These are phyloP conservation scores for Drosophila parthenogenetica DNA, from an alignment of 2,888 invertebrate species.

Conservation along the genomic window DNA sequence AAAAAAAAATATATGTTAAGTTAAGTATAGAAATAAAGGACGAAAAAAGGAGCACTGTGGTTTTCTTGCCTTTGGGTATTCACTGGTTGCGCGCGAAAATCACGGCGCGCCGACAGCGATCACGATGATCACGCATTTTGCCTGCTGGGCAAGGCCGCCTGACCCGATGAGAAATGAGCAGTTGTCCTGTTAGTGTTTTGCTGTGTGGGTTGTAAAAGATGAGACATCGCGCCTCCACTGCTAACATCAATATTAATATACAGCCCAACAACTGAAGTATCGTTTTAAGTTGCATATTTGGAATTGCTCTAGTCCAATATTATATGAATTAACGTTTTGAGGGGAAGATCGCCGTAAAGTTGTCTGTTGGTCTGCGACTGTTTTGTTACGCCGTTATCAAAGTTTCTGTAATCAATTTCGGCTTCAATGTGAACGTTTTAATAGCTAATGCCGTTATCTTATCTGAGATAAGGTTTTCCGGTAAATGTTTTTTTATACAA, in stretches of 20 bases:
- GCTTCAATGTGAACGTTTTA: no score
- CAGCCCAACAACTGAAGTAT: slow-evolving; percentile 47
- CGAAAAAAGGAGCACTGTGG: no score
- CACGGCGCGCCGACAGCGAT: slow-evolving; percentile 79
- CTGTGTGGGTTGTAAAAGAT: slow-evolving; percentile 74
- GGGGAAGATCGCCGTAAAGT: slow-evolving; percentile 2
- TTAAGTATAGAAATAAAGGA: no score
- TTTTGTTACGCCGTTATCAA: no score
- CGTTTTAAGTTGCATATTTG: slow-evolving; percentile 54
- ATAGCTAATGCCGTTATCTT: no score
- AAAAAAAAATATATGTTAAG: no score
- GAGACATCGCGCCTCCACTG: slow-evolving; percentile 58
- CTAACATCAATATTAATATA: slow-evolving; percentile 53
- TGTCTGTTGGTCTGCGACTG: no score
- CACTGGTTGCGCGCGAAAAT: slow-evolving; percentile 66
- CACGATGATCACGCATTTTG: slow-evolving; percentile 79
- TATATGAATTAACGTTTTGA: not conserved
- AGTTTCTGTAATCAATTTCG: no score
- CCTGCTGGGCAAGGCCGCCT: slow-evolving; percentile 75
- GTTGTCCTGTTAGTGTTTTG: slow-evolving; percentile 68
- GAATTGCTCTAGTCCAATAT: not conserved
- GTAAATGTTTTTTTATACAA: no score
- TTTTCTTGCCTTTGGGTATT: not conserved
- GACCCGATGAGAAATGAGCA: slow-evolving; percentile 64
- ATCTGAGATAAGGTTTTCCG: no score